A percentile compares a stretch with the other conserved stretches of the same genome.
phyloP scores from a whole-genome alignment of 30 jellyfish, hydroid and myxozoan species.

The Hydra vulgaris region DNA sequence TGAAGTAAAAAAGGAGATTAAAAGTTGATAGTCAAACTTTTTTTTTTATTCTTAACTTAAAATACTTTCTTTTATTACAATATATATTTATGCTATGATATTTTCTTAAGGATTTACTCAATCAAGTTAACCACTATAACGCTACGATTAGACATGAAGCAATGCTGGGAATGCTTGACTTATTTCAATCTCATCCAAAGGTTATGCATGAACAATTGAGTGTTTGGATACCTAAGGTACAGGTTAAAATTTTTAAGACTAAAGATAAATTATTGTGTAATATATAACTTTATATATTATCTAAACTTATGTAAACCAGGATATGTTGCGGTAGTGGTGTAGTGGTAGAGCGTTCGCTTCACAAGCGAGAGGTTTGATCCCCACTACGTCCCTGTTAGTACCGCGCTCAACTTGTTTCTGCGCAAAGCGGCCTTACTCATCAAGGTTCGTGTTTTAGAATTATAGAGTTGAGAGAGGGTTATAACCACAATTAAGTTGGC shows the following conservation, averaged over 20 bases:
- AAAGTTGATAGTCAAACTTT: too few species aligned
- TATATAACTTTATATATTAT: background rate
- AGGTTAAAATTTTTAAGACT: background rate
- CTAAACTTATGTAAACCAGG: background rate
- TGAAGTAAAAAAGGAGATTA: too few species aligned
- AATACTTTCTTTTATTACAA: background rate
- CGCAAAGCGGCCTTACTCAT: too few species aligned
- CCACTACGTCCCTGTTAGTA: too few species aligned
- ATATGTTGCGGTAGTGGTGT: too few species aligned
- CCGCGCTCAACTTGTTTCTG: too few species aligned
- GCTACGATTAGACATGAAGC: constrained; percentile 66
- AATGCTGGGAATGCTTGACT: constrained; percentile 40
- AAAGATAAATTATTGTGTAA: background rate
- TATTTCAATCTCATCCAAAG: constrained; percentile 52
- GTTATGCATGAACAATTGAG: constrained; percentile 46
- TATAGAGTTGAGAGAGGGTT: too few species aligned
- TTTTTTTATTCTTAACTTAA: too few species aligned
- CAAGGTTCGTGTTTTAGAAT: too few species aligned
- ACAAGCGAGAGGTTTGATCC: too few species aligned
- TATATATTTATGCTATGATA: background rate
- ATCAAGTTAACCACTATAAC: constrained; percentile 64
- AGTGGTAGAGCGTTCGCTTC: too few species aligned
- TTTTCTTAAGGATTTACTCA: constrained; percentile 46
- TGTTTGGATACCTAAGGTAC: constrained; percentile 49
- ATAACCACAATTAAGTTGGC: too few species aligned